phyloP scores from a whole-genome alignment of 2,797 vertebrate species.

The Pipistrellus pipistrellus region DNA sequence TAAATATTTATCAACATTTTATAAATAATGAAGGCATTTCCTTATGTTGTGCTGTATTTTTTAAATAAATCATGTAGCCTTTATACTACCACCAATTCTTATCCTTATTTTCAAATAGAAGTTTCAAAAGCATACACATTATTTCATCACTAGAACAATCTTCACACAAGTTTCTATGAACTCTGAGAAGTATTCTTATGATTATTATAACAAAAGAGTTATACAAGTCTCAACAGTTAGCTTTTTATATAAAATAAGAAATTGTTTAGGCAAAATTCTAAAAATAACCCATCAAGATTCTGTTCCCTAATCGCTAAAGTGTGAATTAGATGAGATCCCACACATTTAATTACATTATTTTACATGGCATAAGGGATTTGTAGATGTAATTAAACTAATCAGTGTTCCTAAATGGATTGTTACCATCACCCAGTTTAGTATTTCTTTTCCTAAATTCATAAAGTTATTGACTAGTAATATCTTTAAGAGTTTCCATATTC shows the following conservation, averaged over 20 bases:
- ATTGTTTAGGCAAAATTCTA: background rate
- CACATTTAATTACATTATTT: background rate
- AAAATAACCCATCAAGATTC: background rate
- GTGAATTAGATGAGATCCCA: background rate
- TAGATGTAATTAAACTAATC: background rate
- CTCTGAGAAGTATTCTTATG: background rate
- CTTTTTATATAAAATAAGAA: conserved; percentile 26
- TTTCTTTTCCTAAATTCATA: background rate
- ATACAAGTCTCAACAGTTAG: background rate
- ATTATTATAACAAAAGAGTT: background rate
- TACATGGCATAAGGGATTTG: background rate
- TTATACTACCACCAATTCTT: conserved; percentile 25
- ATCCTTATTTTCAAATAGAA: conserved; percentile 63
- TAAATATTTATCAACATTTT: conserved; percentile 67
- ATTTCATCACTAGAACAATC: conserved; percentile 9
- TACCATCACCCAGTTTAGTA: background rate
- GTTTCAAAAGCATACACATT: background rate
- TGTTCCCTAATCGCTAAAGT: background rate
- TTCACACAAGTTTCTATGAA: background rate
- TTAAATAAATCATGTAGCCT: background rate
- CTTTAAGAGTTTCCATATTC: background rate
- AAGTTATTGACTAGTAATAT: background rate
- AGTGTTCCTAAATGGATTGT: background rate
- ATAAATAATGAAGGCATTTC: conserved; percentile 11
- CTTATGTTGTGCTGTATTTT: background rate